Evolutionary conservation across 2,888 invertebrate species (phyloP), one percentile per base, ranked within the genome.

Genomic region (Ormyrus rosae): DNA sequence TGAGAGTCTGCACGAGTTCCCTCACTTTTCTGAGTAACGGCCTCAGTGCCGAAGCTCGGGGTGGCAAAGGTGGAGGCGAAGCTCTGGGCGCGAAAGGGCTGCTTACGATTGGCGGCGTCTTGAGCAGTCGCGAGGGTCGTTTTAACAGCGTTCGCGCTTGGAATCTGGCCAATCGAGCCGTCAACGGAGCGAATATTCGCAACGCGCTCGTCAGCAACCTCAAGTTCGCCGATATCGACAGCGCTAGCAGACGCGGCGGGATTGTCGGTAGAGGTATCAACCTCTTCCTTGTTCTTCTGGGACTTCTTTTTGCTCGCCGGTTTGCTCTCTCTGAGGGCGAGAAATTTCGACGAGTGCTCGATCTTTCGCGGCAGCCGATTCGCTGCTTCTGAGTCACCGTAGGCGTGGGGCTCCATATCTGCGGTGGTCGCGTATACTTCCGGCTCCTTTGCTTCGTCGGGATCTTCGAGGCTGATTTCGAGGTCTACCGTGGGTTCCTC

Each of bases 341-440:
- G 58, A 61, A 71, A 65, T 8, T 79, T 73, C 0, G 19, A 34
- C 45, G 45, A 34, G 9, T 0, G 63, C 5, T 8, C 77, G 8
- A 61, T 75, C 70, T 80, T 82, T 61, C 78, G 80, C 19, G 82
- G 80, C 58, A 80, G 61, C 8, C 82, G 75, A 55, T 73, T 80
- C 2, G 56, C 48, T 53, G 61, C 10, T 2, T 60, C 11, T 48
- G 60, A 53, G 3, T 63, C 60, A 6, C 10, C 45, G 6, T 68
- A 34, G 4, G 34, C 4, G 34, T 34, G 13, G 56, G 67, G 11
- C 64, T 78, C 50, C 7, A 51, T 19, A 51, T 61, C 19, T 9
- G 34, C 45, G 58, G 6, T 5, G 34, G 46, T 64, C 60, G 64
- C 6, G 5, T 46, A n/a, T 10, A 46, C 58, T 13, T 64, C 51